Percentiles rank a stretch among this genome's conserved stretches.
Evolutionary conservation across 2,888 invertebrate species (phyloP).

Genomic region (Teinopalpus imperialis): DNA sequence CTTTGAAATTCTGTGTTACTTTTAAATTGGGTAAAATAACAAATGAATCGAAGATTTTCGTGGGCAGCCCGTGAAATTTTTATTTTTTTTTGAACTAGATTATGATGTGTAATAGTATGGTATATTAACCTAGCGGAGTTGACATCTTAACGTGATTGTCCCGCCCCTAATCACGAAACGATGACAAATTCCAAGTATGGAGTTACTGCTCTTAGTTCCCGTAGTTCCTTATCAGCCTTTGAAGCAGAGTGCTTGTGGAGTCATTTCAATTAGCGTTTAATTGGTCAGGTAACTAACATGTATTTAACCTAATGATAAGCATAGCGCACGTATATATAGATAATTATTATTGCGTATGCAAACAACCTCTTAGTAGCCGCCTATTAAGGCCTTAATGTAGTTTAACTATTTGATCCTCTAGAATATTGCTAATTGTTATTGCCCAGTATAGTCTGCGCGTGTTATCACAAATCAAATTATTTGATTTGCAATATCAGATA

Average conservation of each 20-base stretch:
- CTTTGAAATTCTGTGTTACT: too few species aligned
- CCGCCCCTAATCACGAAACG: too few species aligned
- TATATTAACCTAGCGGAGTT: too few species aligned
- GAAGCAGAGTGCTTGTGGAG: neutral
- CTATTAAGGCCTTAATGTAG: slow-evolving; percentile 7
- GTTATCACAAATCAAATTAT: too few species aligned
- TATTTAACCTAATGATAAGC: slow-evolving; percentile 20
- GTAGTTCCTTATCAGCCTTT: neutral
- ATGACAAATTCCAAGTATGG: too few species aligned
- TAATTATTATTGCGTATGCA: slow-evolving; percentile 24
- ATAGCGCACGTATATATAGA: slow-evolving; percentile 16
- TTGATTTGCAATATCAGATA: slow-evolving; percentile 1
- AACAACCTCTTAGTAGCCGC: slow-evolving; percentile 1
- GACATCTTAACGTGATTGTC: too few species aligned
- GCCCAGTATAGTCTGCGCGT: neutral
- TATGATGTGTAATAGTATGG: too few species aligned
- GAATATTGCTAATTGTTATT: slow-evolving; percentile 19
- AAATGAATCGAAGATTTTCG: too few species aligned
- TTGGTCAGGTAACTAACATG: slow-evolving; percentile 21
- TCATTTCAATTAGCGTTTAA: slow-evolving; percentile 24
- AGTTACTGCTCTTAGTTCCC: too few species aligned
- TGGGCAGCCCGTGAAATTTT: too few species aligned
- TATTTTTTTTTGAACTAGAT: too few species aligned
- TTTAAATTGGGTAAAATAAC: too few species aligned
- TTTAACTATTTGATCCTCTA: slow-evolving; percentile 12